A percentile compares a stretch with the other conserved stretches of the same genome.
Evolutionary conservation across 1,140 invertebrate genomes (phyloP).

Genomic region (Lordiphosa stackelbergi): DNA sequence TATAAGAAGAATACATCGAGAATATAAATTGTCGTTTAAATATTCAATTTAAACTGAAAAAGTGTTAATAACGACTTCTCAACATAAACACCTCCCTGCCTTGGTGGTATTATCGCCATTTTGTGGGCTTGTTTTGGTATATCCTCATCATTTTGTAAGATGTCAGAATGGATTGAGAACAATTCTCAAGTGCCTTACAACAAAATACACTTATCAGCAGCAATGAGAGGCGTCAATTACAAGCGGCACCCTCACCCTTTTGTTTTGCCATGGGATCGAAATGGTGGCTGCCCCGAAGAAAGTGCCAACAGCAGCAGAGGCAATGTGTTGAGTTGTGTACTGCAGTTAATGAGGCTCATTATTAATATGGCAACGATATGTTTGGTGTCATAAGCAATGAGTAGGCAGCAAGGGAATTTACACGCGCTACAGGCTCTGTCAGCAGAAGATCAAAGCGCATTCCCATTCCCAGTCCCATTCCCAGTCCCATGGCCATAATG

Average conservation of each 20-base stretch:
- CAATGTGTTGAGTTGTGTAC: constrained; percentile 60
- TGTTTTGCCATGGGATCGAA: not conserved
- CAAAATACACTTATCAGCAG: constrained; percentile 68
- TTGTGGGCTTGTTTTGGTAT: not conserved
- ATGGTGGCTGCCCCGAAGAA: constrained; percentile 6
- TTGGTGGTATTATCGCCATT: no score
- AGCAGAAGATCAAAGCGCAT: constrained; percentile 58
- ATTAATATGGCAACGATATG: constrained; percentile 71
- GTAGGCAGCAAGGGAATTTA: constrained; percentile 44
- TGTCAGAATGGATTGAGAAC: constrained; percentile 13
- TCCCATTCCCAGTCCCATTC: constrained; percentile 18
- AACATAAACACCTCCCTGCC: no score
- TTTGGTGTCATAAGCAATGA: constrained; percentile 60
- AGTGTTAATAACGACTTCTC: no score
- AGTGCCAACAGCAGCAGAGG: constrained; percentile 27
- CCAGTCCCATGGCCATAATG: constrained; percentile 56
- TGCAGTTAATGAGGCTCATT: constrained; percentile 72
- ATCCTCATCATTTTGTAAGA: constrained; percentile 8
- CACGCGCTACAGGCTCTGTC: constrained; percentile 47
- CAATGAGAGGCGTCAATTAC: constrained; percentile 68
- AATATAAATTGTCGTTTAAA: no score
- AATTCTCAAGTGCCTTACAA: constrained; percentile 61
- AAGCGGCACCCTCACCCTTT: constrained; percentile 11
- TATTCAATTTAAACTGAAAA: no score
- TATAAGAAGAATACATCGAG: no score